Conservation (phyloP, 2,888 invertebrate genomes). For the Thymelicus acteon region DNA sequence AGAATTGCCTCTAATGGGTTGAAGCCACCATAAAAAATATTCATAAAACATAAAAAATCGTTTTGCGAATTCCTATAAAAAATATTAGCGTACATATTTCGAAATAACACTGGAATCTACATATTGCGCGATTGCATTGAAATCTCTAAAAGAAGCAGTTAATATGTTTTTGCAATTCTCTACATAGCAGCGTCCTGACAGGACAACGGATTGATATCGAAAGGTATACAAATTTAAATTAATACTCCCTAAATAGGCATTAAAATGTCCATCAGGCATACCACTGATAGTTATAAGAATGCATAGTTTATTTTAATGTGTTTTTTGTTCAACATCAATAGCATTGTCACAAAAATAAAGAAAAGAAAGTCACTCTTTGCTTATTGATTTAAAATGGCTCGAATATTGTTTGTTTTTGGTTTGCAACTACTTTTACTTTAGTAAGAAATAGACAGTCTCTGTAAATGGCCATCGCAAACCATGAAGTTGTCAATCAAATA, state of each 20-base stretch:
- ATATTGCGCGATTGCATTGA: not conserved
- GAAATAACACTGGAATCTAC: not conserved
- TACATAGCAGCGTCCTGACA: conserved; percentile 15
- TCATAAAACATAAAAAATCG: too few species aligned
- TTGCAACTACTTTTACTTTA: too few species aligned
- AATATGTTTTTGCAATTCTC: conserved; percentile 10
- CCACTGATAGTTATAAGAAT: conserved; percentile 21
- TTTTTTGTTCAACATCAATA: conserved; percentile 16
- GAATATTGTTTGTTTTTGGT: not conserved
- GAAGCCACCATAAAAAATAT: too few species aligned
- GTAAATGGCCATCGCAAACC: too few species aligned
- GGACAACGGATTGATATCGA: conserved; percentile 19
- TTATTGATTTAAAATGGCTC: not conserved
- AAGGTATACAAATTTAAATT: conserved; percentile 27
- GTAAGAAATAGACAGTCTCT: too few species aligned
- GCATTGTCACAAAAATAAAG: not conserved
- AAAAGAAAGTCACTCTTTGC: not conserved
- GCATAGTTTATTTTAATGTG: conserved; percentile 26
- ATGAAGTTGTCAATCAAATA: too few species aligned
- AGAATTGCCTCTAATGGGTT: too few species aligned
- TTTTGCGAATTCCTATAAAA: too few species aligned
- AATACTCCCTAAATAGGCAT: conserved; percentile 23
- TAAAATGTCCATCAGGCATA: conserved; percentile 26
- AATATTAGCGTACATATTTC: not conserved
- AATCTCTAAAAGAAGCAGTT: conserved; percentile 12